Evolutionary conservation across 2,888 invertebrate species (phyloP).

Genomic region (Bellardia pandia): DNA sequence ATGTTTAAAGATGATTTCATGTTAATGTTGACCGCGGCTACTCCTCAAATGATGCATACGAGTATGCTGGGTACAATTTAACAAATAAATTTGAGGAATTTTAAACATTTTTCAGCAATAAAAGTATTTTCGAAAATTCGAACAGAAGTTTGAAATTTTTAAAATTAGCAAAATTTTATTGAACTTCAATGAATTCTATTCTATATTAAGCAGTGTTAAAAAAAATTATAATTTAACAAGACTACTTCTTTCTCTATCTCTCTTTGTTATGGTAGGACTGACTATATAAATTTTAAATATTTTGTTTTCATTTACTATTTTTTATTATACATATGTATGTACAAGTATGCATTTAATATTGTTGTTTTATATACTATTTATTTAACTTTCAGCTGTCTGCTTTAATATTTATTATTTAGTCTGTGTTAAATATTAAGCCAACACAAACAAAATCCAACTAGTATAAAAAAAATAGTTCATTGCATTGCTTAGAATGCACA

Average conservation of each 20-base stretch:
- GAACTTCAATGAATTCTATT: no score
- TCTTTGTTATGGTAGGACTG: background rate
- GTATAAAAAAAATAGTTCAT: constrained; percentile 62
- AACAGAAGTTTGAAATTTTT: background rate
- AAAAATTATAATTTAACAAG: no score
- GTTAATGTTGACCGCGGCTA: no score
- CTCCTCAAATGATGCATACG: no score
- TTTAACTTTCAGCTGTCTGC: background rate
- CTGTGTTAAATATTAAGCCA: background rate
- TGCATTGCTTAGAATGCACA: constrained; percentile 69
- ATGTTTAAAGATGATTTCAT: no score
- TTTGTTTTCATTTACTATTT: background rate
- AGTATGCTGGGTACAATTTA: no score
- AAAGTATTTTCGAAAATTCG: background rate
- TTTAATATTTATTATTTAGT: background rate
- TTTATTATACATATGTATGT: background rate
- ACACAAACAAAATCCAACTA: no score
- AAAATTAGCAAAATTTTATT: background rate
- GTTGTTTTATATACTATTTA: background rate
- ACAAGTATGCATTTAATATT: background rate
- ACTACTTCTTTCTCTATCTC: background rate
- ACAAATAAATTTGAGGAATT: no score
- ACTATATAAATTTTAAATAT: background rate
- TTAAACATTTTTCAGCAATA: background rate
- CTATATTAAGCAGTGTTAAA: no score